Evolutionary conservation across 2,797 vertebrate genomes (phyloP).

Genomic region (Molossus molossus): DNA sequence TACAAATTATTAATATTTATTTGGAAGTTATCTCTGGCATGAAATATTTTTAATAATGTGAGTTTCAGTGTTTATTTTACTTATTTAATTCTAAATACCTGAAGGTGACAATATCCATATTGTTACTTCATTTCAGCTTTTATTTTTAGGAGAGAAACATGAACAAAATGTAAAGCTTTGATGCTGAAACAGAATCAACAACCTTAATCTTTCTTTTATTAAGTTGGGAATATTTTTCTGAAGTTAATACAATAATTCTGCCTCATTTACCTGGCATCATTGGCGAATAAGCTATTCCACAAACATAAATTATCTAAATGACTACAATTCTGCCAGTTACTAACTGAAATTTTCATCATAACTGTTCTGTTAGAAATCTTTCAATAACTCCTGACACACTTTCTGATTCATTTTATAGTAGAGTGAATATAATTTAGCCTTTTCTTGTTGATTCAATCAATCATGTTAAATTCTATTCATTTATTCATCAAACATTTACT

Average conservation of each 20-base stretch:
- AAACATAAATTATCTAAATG: constrained; percentile 65
- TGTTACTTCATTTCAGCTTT: background rate
- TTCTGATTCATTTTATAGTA: constrained; percentile 71
- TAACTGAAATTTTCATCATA: constrained; percentile 68
- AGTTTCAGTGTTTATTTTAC: background rate
- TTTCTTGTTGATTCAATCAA: constrained; percentile 53
- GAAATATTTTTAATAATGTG: constrained; percentile 16
- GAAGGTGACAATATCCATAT: background rate
- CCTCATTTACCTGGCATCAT: constrained; percentile 54
- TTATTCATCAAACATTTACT: constrained; percentile 85
- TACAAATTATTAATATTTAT: background rate
- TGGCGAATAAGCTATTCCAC: constrained; percentile 19
- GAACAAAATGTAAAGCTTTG: background rate
- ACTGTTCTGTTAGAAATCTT: constrained; percentile 57
- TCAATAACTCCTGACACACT: constrained; percentile 68
- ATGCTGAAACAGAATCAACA: background rate
- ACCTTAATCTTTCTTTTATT: constrained; percentile 20
- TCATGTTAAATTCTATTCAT: constrained; percentile 78
- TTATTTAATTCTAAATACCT: background rate
- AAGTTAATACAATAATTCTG: constrained; percentile 54
- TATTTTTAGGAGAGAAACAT: background rate
- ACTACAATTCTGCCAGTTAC: constrained; percentile 56
- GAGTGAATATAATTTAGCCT: constrained; percentile 54
- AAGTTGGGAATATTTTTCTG: constrained; percentile 28
- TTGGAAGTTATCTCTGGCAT: background rate